phyloP scores from a whole-genome alignment of 2,888 invertebrate genomes.

The Cancer borealis region DNA sequence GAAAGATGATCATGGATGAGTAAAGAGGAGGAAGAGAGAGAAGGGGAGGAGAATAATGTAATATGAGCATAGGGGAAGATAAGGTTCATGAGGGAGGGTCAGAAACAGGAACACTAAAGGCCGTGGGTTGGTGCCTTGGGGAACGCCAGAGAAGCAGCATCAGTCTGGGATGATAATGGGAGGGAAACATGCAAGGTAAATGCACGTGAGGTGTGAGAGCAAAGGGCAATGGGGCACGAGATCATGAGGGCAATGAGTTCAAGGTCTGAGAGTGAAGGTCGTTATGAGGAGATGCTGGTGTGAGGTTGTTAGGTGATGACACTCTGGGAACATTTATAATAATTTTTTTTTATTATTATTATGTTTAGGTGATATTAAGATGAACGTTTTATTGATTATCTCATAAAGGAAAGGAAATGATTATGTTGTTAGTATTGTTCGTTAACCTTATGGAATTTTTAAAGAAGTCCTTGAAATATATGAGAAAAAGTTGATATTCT shows the following conservation, averaged over 20 bases:
- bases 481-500: too few relatives aligned
- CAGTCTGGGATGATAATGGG: neutral
- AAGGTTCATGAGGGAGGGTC: neutral
- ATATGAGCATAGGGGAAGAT: constrained; percentile 8
- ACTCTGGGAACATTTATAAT: too few relatives aligned
- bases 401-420: too few relatives aligned
- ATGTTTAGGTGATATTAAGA: too few relatives aligned
- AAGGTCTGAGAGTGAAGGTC: too few relatives aligned
- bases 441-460: too few relatives aligned
- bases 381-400: too few relatives aligned
- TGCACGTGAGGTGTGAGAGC: neutral
- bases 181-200: neutral
- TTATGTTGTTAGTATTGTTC: too few relatives aligned
- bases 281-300: too few relatives aligned
- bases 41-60: neutral
- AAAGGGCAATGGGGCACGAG: constrained; percentile 4
- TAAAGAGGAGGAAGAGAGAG: constrained; percentile 41
- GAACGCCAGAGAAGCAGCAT: neutral
- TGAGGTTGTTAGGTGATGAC: too few relatives aligned
- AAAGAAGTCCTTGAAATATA: too few relatives aligned
- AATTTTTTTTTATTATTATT: too few relatives aligned
- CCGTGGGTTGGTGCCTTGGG: neutral
- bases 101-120: neutral
- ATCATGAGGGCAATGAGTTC: neutral
- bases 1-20: neutral